Conservation (phyloP, 1,140 invertebrate genomes). For the Chlorops oryzae region DNA sequence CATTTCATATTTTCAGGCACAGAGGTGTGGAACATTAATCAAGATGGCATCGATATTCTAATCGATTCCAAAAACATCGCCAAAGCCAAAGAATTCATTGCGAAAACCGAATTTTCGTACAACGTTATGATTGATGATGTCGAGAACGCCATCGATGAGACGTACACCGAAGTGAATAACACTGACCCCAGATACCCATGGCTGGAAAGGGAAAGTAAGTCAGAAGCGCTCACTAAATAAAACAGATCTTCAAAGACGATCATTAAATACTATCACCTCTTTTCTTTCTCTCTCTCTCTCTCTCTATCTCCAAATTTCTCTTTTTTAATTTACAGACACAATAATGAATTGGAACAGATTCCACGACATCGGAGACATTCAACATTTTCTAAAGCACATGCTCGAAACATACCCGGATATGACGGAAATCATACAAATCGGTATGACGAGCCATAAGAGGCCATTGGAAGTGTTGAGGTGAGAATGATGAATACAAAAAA, state of each 20-base stretch:
- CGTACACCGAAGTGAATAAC: conserved; percentile 61
- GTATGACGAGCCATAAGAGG: conserved; percentile 64
- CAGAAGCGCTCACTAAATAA: not conserved
- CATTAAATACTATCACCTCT: too few species aligned
- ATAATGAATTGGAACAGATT: conserved; percentile 69
- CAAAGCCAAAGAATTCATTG: conserved; percentile 53
- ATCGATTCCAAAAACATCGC: conserved; percentile 56
- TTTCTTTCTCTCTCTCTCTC: too few species aligned
- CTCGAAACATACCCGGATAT: conserved; percentile 57
- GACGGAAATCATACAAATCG: conserved; percentile 60
- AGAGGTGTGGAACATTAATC: conserved; percentile 45
- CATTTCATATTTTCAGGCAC: conserved; percentile 32
- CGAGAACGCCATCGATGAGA: conserved; percentile 67
- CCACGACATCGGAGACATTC: conserved; percentile 60
- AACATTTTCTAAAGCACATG: conserved; percentile 62
- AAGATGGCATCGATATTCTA: conserved; percentile 50
- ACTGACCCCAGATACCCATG: conserved; percentile 48
- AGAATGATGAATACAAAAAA: not conserved
- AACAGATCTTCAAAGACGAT: not conserved
- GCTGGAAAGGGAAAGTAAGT: conserved; percentile 26
- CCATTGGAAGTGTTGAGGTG: conserved; percentile 57
- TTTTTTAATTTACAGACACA: conserved; percentile 46
- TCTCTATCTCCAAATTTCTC: too few species aligned
- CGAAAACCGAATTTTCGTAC: conserved; percentile 55
- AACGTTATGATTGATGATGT: conserved; percentile 66